Percentiles rank a stretch among this genome's conserved stretches.
phyloP scores from a whole-genome alignment of 1,140 invertebrate genomes.

The Eulimnadia texana region DNA sequence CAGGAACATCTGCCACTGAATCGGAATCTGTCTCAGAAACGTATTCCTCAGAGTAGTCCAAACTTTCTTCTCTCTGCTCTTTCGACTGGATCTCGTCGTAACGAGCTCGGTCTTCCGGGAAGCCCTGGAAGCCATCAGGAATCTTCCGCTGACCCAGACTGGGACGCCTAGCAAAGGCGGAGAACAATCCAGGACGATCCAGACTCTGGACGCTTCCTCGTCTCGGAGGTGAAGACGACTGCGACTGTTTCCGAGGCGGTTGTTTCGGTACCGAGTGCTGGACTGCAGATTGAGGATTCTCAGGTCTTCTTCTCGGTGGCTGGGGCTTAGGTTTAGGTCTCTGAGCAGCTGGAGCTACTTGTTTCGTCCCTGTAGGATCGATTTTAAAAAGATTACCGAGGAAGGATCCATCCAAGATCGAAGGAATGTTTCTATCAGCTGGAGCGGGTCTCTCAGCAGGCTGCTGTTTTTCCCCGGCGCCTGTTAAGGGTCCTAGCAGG shows the following conservation, averaged over 20 bases:
- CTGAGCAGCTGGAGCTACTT: neutral
- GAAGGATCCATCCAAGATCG: neutral
- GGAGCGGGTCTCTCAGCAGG: neutral
- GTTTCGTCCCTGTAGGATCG: neutral
- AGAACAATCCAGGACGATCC: neutral
- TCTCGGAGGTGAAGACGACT: neutral
- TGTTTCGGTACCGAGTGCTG: too few species aligned
- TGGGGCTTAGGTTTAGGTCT: too few species aligned
- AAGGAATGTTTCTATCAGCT: neutral
- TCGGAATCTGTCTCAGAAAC: too few species aligned
- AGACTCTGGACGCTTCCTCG: neutral
- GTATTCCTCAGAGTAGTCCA: too few species aligned
- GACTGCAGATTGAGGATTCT: too few species aligned
- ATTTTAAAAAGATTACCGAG: neutral
- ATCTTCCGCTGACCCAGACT: neutral
- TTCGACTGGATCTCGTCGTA: too few species aligned
- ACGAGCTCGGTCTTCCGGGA: too few species aligned
- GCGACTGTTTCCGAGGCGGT: too few species aligned
- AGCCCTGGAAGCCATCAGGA: too few species aligned
- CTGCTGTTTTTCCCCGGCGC: neutral
- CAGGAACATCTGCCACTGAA: neutral
- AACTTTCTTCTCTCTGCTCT: too few species aligned
- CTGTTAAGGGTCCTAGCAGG: neutral
- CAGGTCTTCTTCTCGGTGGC: too few species aligned
- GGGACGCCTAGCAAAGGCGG: neutral